Evolutionary conservation across 2,888 invertebrate species (phyloP).

Genomic region (Acrobeloides nanus): DNA sequence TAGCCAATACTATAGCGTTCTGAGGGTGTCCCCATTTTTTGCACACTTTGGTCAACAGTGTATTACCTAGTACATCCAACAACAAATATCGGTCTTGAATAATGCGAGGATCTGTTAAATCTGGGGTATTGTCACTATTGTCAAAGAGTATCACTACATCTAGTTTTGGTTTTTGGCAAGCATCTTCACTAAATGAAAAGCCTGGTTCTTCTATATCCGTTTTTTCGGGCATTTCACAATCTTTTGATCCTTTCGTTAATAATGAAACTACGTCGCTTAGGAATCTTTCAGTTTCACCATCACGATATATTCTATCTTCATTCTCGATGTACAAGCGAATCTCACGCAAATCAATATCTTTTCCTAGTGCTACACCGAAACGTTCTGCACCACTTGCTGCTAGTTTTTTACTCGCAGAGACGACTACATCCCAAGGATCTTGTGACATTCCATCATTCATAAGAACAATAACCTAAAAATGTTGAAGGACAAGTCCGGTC

Average conservation of each 20-base stretch:
- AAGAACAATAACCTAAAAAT: constrained; percentile 32
- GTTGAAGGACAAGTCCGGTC: too few species aligned
- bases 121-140: constrained; percentile 22
- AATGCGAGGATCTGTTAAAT: constrained; percentile 22
- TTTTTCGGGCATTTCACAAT: constrained; percentile 4
- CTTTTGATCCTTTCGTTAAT: constrained; percentile 13
- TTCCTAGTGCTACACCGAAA: constrained; percentile 43
- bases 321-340: constrained; percentile 29
- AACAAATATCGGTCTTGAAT: constrained; percentile 35
- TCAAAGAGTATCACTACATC: constrained; percentile 37
- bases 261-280: constrained; percentile 27
- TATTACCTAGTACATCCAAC: constrained; percentile 33
- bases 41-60: neutral
- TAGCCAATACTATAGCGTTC: too few species aligned
- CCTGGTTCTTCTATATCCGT: constrained; percentile 4
- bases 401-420: constrained; percentile 22
- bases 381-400: constrained; percentile 29
- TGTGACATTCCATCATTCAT: constrained; percentile 46
- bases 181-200: constrained; percentile 7
- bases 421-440: constrained; percentile 36
- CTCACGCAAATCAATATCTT: constrained; percentile 34
- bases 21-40: neutral
- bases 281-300: constrained; percentile 28
- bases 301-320: constrained; percentile 33
- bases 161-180: constrained; percentile 21